Evolutionary conservation across 2,113 vertebrate genomes (phyloP), one percentile per base, ranked within the genome.

Genomic region (Puma concolor): DNA sequence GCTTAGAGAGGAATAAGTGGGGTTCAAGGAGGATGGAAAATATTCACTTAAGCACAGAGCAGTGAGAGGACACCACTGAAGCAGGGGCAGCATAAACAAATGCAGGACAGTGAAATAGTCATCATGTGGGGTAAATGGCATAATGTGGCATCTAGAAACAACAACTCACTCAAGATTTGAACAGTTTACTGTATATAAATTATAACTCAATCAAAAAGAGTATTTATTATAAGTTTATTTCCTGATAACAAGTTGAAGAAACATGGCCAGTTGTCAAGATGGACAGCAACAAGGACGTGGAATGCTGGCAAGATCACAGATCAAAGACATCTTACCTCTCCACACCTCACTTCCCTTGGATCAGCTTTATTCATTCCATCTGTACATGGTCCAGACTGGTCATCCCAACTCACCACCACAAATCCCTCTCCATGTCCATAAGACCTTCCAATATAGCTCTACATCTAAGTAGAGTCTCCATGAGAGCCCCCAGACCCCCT

Each of bases 191-290:
- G 7, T 25, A n/a, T 33, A 38, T 48, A 80, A 52, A 67, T 15
- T 41, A 31, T 5, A 97, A 67, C 14, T 82, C n/a, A 52, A 23
- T 69, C 54, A 86, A 76, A 87, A 88, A 69, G 33, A 14, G 3
- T 1, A 12, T 33, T 66, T 33, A 52, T 72, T 82, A 29, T 72
- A 82, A 95, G 36, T 16, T 31, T 29, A 66, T 94, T 8, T 97
- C 23, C 71, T 92, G n/a, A 67, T 67, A 88, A 1, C 57, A 86
- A 48, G 17, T 64, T 92, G 95, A 64, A 25, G 15, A 87, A 94
- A 88, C 0, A 7, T 74, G 69, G 4, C 33, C n/a, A 44, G 4
- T 27, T 95, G 44, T 93, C 44, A 72, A 33, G 36, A 57, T 0
- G 0, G 44, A 82, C 1, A 84, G 11, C 6, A 48, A 60, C 5